Base-by-base conservation (phyloP, 2,888 invertebrate species). In the Cephus pygmeus region DNA sequence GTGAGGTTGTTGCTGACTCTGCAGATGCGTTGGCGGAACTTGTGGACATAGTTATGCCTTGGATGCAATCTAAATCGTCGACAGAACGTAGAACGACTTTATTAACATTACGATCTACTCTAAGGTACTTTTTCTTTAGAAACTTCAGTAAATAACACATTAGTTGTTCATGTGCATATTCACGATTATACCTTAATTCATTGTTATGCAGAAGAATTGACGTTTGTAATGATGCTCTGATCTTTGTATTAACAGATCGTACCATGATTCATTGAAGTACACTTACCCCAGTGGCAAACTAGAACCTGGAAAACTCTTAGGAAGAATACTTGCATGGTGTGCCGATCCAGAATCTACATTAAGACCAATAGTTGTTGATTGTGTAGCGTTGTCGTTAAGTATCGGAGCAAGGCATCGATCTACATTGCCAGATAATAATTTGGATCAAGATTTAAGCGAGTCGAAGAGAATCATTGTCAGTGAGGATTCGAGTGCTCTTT, bases 201-300 rank as follows among this genome's bases (percentile, higher is more conserved):
- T 40, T 15, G 40, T 15, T 15, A 40, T 15, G 40, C 40, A 40
- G 6, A 15, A 9, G 9, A 56, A 56, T 56, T 56, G 23, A 56
- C 1, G 56, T 23, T 23, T 56, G 2, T 23, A 23, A 56, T 23
- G 23, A 56, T 56, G 9, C 1, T 23, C 9, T 56, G 56, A 56
- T 23, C 56, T 56, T 56, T 56, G 56, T 56, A 56, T 15, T 23
- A 78, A 30, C 73, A 89, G 89, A 76, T 88, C 90, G 0, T 91
- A 91, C 79, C 86, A 87, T 78, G 86, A 89, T 82, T 88, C 88
- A 1, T 81, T 91, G 34, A 90, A 90, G 73, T 90, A 89, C 78
- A 90, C 90, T 12, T 89, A 89, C 82, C 90, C 90, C 34, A 88
- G 87, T 30, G 90, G 90, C 12, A 90, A 87, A 80, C 79, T 91